phyloP scores from a whole-genome alignment of 1,140 invertebrate genomes.

The Cyclina sinensis region DNA sequence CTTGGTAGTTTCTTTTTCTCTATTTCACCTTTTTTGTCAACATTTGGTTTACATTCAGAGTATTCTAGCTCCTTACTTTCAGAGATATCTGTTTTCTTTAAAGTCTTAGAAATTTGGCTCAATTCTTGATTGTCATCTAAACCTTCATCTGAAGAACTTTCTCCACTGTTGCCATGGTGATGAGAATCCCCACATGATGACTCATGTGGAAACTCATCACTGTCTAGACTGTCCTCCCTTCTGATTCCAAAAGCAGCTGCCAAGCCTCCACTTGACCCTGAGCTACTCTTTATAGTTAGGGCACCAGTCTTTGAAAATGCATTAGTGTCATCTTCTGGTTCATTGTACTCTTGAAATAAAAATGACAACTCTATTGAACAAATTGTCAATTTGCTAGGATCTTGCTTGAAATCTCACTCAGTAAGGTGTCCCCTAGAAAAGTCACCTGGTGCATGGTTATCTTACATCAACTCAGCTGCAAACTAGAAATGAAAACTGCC shows the following conservation, averaged over 20 bases:
- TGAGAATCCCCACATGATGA: slow-evolving; percentile 59
- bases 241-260: slow-evolving; percentile 82
- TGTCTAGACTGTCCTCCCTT: slow-evolving; percentile 80
- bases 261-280: slow-evolving; percentile 84
- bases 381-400: too few species aligned
- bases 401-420: too few species aligned
- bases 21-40: slow-evolving; percentile 39
- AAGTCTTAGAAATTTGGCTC: slow-evolving; percentile 45
- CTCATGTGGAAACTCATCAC: slow-evolving; percentile 77
- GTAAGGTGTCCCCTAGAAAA: too few species aligned
- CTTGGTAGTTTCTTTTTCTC: slow-evolving; percentile 29
- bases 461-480: too few species aligned
- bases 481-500: too few species aligned
- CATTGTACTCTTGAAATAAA: slow-evolving; percentile 66
- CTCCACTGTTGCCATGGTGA: slow-evolving; percentile 69
- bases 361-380: too few species aligned
- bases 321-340: slow-evolving; percentile 84
- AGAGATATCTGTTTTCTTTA: background rate
- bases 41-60: background rate
- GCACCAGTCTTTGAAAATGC: slow-evolving; percentile 85
- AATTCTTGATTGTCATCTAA: slow-evolving; percentile 32
- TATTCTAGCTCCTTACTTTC: background rate
- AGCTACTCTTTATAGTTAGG: slow-evolving; percentile 85
- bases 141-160: slow-evolving; percentile 68
- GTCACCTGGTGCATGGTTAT: too few species aligned